Conservation (phyloP, 2,113 vertebrate genomes). For the Gallinago media region DNA sequence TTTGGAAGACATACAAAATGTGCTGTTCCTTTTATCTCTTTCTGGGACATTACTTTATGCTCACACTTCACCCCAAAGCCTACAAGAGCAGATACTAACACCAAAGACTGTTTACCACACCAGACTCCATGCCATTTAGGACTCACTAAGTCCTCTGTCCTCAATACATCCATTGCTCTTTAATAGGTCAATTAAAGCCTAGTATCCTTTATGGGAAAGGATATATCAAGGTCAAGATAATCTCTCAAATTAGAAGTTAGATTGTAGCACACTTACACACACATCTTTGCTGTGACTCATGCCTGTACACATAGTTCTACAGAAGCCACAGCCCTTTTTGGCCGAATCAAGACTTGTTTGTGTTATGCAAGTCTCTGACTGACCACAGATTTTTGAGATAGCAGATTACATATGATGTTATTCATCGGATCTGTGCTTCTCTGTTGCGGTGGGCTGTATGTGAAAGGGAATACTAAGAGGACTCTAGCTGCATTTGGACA, state of each 20-base stretch:
- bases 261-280: not conserved
- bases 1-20: not conserved
- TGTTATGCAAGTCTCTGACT: not conserved
- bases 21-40: not conserved
- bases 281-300: constrained; percentile 11
- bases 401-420: not conserved
- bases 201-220: not conserved
- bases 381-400: not conserved
- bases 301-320: not conserved
- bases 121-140: not conserved
- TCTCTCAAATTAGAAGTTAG: not conserved
- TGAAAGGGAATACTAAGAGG: not conserved
- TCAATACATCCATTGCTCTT: not conserved
- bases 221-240: not conserved
- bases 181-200: not conserved
- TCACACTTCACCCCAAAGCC: not conserved
- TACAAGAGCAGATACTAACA: not conserved
- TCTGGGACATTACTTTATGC: not conserved
- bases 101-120: not conserved
- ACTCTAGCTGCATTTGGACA: not conserved
- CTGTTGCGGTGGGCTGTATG: not conserved
- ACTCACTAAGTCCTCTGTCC: not conserved
- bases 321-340: not conserved
- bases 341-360: not conserved
- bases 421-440: not conserved